Conservation (phyloP, 2,888 invertebrate species). For the Ptilodon capucinus region DNA sequence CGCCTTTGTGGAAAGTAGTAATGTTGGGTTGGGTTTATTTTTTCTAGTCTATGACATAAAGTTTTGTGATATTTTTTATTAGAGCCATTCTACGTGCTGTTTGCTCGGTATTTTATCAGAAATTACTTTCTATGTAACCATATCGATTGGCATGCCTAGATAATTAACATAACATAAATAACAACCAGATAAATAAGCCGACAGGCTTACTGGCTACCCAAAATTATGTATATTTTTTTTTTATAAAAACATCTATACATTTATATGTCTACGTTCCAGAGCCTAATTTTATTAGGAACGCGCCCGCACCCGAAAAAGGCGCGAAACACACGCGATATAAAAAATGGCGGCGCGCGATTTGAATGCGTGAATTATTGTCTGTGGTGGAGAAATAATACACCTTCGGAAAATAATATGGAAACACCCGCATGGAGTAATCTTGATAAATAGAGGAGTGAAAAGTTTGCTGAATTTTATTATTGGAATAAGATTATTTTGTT, state of each 20-base stretch:
- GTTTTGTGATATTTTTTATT: background rate
- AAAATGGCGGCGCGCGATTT: constrained; percentile 80
- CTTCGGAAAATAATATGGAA: constrained; percentile 66
- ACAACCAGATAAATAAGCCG: too few species aligned
- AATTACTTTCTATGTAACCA: too few species aligned
- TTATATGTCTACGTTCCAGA: constrained; percentile 53
- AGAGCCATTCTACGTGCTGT: background rate
- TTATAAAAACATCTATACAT: constrained; percentile 37
- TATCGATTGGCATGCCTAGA: too few species aligned
- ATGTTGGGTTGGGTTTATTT: background rate
- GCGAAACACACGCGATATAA: constrained; percentile 83
- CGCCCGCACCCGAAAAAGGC: constrained; percentile 81
- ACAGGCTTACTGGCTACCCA: too few species aligned
- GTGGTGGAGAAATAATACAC: constrained; percentile 77
- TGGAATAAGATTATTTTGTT: too few species aligned
- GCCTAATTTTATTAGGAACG: constrained; percentile 82
- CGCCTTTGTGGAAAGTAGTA: background rate
- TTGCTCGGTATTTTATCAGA: background rate
- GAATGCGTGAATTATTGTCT: constrained; percentile 82
- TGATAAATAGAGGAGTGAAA: constrained; percentile 55
- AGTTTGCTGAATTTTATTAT: constrained; percentile 6
- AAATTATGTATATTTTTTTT: background rate
- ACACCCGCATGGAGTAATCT: constrained; percentile 49
- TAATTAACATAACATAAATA: too few species aligned
- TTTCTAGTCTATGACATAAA: background rate